A percentile compares a stretch with the other conserved stretches of the same genome.
Conservation (phyloP, 2,888 invertebrate species). For the Drosophila eohydei region DNA sequence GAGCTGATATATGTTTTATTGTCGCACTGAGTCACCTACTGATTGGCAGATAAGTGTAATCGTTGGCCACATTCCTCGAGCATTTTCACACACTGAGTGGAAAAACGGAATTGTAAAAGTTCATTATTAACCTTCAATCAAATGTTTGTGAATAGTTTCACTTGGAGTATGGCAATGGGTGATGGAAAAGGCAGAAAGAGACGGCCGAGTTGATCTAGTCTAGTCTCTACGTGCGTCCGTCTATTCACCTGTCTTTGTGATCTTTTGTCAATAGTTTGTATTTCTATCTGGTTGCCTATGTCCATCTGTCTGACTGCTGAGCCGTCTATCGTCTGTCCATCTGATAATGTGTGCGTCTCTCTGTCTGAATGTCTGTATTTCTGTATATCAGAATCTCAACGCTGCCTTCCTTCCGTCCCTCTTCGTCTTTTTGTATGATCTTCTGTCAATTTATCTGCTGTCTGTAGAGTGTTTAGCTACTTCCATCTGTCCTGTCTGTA, state of each 20-base stretch:
- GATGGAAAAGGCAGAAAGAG: no score
- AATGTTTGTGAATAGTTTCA: not conserved
- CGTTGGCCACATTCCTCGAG: not conserved
- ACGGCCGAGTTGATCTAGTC: no score
- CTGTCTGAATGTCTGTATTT: no score
- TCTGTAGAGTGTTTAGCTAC: no score
- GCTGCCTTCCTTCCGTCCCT: not conserved
- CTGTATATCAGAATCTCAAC: no score
- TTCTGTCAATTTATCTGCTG: no score
- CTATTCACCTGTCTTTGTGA: no score
- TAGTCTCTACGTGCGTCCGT: no score
- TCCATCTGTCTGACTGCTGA: not conserved
- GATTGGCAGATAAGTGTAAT: not conserved
- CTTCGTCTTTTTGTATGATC: not conserved
- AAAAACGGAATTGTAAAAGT: not conserved
- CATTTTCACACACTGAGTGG: not conserved
- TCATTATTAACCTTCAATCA: not conserved
- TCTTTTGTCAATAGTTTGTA: no score
- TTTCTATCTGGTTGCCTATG: not conserved
- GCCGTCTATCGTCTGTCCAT: not conserved
- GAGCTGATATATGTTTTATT: not conserved
- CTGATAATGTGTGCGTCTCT: no score
- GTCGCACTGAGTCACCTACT: not conserved
- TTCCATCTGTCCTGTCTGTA: no score
- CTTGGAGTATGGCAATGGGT: not conserved